These are phyloP conservation scores for Clarias fuscus DNA, from an alignment of 2,797 vertebrate genomes.

Conservation along the genomic window DNA sequence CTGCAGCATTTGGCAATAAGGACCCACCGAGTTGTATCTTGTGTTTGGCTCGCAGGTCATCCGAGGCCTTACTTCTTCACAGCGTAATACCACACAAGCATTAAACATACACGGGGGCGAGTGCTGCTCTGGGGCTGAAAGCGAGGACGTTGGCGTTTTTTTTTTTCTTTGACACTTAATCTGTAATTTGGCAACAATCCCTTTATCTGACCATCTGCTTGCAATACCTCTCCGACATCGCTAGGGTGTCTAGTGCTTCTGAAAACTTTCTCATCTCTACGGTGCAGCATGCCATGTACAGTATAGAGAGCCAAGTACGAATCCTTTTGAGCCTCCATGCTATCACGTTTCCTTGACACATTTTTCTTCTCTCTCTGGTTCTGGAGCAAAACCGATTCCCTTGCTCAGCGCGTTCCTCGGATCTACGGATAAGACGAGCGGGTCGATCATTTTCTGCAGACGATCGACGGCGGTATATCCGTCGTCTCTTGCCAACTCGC, in stretches of 20 bases:
- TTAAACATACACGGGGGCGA: slow-evolving; percentile 9
- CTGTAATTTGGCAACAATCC: slow-evolving; percentile 76
- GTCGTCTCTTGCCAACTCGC: neutral
- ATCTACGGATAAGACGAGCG: neutral
- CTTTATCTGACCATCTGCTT: slow-evolving; percentile 78
- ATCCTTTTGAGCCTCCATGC: slow-evolving; percentile 27
- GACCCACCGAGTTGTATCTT: slow-evolving; percentile 26
- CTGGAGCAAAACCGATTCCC: neutral
- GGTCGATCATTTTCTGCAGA: neutral
- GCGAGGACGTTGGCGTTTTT: slow-evolving; percentile 23
- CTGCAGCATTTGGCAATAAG: slow-evolving; percentile 57
- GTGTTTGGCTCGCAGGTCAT: slow-evolving; percentile 65
- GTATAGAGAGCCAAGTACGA: slow-evolving; percentile 39
- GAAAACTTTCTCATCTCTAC: slow-evolving; percentile 23
- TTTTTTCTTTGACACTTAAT: slow-evolving; percentile 63
- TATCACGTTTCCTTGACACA: neutral
- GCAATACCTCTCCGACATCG: slow-evolving; percentile 72
- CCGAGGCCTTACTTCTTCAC: slow-evolving; percentile 67
- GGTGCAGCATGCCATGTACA: slow-evolving; percentile 39
- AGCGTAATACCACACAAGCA: slow-evolving; percentile 46
- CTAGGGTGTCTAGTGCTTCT: slow-evolving; percentile 48
- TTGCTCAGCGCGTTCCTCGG: neutral
- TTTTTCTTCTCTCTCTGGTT: neutral
- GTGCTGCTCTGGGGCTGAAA: slow-evolving; percentile 17
- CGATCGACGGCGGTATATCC: neutral